Conservation (phyloP, 2,888 invertebrate genomes). For the Ormyrus labotus region DNA sequence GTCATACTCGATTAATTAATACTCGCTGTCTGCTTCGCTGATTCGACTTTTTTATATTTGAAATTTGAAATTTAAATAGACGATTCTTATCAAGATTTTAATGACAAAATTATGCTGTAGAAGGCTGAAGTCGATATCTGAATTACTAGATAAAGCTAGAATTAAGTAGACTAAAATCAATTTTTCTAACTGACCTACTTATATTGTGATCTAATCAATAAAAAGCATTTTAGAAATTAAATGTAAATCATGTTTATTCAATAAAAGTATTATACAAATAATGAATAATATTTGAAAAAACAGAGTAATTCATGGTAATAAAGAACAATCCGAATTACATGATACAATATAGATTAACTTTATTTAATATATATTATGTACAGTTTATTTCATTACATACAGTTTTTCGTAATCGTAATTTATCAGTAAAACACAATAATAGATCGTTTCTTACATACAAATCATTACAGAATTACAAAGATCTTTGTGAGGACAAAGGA, state of each 20-base stretch:
- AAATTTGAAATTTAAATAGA: constrained; percentile 18
- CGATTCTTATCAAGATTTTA: neutral
- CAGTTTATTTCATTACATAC: constrained; percentile 46
- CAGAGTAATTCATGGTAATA: neutral
- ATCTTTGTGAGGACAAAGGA: constrained; percentile 30
- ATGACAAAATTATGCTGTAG: neutral
- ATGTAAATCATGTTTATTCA: constrained; percentile 8
- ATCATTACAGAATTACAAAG: constrained; percentile 30
- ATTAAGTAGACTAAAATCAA: constrained; percentile 1
- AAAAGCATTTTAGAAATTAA: constrained; percentile 27
- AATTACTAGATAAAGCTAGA: neutral
- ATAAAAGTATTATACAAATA: neutral
- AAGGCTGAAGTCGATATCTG: neutral
- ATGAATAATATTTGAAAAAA: neutral
- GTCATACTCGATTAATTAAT: constrained; percentile 1
- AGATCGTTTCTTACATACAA: constrained; percentile 7
- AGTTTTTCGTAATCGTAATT: constrained; percentile 17
- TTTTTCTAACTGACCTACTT: constrained; percentile 3
- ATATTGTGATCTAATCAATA: constrained; percentile 11
- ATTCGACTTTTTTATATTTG: constrained; percentile 5
- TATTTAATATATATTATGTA: constrained; percentile 46
- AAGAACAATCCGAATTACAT: constrained; percentile 16
- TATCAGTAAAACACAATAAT: constrained; percentile 4
- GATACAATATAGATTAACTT: constrained; percentile 45
- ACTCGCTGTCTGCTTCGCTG: neutral